Evolutionary conservation across 2,888 invertebrate genomes (phyloP), one percentile per base, ranked within the genome.

Genomic region (Leucozona laternaria): DNA sequence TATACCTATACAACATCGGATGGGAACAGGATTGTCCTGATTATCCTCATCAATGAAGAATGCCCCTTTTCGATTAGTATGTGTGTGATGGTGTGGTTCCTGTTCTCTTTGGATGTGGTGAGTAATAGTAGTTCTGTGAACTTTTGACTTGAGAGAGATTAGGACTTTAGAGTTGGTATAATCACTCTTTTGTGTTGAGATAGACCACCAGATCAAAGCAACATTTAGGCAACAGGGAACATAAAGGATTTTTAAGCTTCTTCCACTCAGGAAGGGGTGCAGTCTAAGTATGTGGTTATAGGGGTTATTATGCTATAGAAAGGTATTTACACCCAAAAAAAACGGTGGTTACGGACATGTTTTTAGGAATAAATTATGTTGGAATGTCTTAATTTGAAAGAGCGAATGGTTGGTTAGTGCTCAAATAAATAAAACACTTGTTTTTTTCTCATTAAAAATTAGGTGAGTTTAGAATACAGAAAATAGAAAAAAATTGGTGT

Each of bases 61-160:
- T 62, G 31, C 25, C 17, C n/a, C 64, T 64, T 76, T 75, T 34
- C 79, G 75, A 79, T 71, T 84, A 75, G 43, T 83, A 75, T 83
- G 8, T 28, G n/a, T 28, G 15, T 2, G n/a, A n/a, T 6, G 28
- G n/a, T 25, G 43, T 43, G n/a, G 25, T n/a, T 20, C 58, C 25
- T 25, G 50, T 62, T 43, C 34, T 50, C n/a, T 37, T 62, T 37
- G 60, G 73, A 53, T 84, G 84, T 58, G 84, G 80, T 79, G 72
- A 80, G 77, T 77, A 55, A 77, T 85, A 80, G 77, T 72, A 62
- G 77, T 85, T 80, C 57, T 72, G 72, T 72, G 80, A 85, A 80
- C 84, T 85, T 66, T 60, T 73, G 84, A 80, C 84, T 84, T 50
- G 72, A 55, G 66, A 55, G 66, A 85, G 84, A 85, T 85, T 80